Evolutionary conservation across 2,113 vertebrate genomes (phyloP), one percentile per base, ranked within the genome.

Genomic region (Martes martes): DNA sequence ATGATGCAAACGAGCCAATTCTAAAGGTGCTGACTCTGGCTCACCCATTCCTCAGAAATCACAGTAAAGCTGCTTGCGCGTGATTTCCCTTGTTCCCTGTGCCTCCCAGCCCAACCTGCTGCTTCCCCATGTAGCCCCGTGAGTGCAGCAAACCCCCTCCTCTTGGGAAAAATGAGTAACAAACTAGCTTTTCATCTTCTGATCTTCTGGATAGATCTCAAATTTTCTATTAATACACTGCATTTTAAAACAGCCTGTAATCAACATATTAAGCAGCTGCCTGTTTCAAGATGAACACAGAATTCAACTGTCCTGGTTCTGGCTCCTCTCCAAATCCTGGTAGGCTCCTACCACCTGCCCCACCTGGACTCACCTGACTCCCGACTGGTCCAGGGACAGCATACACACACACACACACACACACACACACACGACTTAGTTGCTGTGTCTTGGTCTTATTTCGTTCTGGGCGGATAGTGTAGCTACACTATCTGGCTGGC

Each of bases 1-100:
- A 26, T 4, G 21, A 36, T 7, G 61, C n/a, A 13, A 26, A 21
- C 2, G 1, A 21, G 23, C 42, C 61, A 42, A 7, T 15, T 4
- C 57, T 16, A 50, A 33, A 31, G 6, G 39, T 47, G 59, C 67
- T 19, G 73, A 65, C 15, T 10, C 47, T 24, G 15, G 63, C 45
- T 69, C 24, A 4, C 2, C 16, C 19, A 0, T 24, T 91, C 24
- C 65, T 82, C 33, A 74, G 39, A 71, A 88, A 33, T 18, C 42
- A 4, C 16, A 19, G 24, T 19, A 33, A 26, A 15, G 28, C 2
- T 3, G 21, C 16, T 7, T 4, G 5, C 45, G 6, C 8, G 0
- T 16, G 10, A 28, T 16, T 55, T 21, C 4, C 9, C 50, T 21
- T 8, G 24, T 59, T 65, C 13, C 13, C 6, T 24, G 63, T 23